These are phyloP conservation scores for Nesoenas mayeri DNA, from an alignment of 2,113 vertebrate genomes.

Conservation along the genomic window DNA sequence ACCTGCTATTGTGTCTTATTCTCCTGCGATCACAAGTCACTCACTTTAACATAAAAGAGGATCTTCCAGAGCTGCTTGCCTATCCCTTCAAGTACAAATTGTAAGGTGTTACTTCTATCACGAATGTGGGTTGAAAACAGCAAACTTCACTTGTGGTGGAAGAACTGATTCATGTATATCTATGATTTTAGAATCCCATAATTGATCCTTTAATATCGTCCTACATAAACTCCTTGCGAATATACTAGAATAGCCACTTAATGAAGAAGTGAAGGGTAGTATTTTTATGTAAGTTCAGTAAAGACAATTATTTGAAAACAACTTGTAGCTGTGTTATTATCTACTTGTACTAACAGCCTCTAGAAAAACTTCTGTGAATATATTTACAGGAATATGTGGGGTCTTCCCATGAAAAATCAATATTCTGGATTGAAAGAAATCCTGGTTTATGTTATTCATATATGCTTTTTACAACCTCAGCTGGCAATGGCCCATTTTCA, in stretches of 20 bases:
- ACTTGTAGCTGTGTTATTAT: not conserved
- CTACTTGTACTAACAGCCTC: not conserved
- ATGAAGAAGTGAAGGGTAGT: not conserved
- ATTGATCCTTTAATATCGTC: not conserved
- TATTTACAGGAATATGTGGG: not conserved
- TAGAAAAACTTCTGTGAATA: not conserved
- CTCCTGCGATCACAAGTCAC: not conserved
- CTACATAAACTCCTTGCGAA: not conserved
- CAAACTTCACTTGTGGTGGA: not conserved
- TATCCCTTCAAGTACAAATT: not conserved
- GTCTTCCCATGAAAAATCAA: not conserved
- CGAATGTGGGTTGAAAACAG: not conserved
- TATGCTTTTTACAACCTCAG: not conserved
- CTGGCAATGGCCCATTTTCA: not conserved
- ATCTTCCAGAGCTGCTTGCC: not conserved
- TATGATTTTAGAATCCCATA: not conserved
- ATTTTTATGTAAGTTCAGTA: not conserved
- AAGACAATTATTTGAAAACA: not conserved
- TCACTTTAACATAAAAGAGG: not conserved
- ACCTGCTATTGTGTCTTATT: not conserved
- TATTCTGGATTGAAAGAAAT: not conserved
- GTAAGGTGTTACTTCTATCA: not conserved
- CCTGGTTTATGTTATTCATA: not conserved
- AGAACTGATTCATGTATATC: not conserved
- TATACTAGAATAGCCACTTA: not conserved